Evolutionary conservation across 2,888 invertebrate species (phyloP).

Genomic region (Andrena minutula): DNA sequence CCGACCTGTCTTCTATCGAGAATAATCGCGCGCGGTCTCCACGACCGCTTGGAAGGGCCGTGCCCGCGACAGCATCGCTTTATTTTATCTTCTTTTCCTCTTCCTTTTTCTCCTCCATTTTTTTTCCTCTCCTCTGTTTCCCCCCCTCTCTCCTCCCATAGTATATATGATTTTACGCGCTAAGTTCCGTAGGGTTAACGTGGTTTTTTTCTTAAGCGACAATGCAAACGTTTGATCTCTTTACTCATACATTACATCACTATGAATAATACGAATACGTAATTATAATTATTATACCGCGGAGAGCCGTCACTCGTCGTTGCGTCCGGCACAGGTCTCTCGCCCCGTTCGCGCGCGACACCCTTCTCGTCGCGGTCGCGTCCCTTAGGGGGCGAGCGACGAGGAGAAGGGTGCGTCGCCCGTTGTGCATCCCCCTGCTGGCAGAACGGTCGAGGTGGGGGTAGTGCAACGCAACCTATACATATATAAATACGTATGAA

Average conservation of each 20-base stretch:
- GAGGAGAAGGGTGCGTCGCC: conserved; percentile 5
- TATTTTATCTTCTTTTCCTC: no score
- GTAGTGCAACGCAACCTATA: conserved; percentile 35
- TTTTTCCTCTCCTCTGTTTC: no score
- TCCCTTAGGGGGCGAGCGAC: conserved; percentile 21
- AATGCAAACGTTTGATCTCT: conserved; percentile 82
- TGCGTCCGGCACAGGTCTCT: conserved; percentile 60
- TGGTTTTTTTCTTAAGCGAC: conserved; percentile 72
- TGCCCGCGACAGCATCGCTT: no score
- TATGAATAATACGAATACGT: conserved; percentile 64
- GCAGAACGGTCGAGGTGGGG: background rate
- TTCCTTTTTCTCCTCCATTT: no score
- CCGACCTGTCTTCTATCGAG: background rate
- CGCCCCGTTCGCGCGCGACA: background rate
- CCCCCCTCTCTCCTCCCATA: background rate
- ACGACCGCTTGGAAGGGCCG: no score
- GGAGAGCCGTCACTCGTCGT: conserved; percentile 64
- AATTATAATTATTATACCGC: conserved; percentile 63
- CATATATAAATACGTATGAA: conserved; percentile 53
- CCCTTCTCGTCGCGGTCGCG: conserved; percentile 27
- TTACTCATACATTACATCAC: conserved; percentile 75
- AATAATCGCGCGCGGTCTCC: background rate
- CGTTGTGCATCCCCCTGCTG: conserved; percentile 41
- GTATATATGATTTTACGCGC: conserved; percentile 43
- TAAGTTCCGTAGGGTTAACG: conserved; percentile 61